phyloP scores from a whole-genome alignment of 2,113 vertebrate genomes.

The Anthoscopus minutus region DNA sequence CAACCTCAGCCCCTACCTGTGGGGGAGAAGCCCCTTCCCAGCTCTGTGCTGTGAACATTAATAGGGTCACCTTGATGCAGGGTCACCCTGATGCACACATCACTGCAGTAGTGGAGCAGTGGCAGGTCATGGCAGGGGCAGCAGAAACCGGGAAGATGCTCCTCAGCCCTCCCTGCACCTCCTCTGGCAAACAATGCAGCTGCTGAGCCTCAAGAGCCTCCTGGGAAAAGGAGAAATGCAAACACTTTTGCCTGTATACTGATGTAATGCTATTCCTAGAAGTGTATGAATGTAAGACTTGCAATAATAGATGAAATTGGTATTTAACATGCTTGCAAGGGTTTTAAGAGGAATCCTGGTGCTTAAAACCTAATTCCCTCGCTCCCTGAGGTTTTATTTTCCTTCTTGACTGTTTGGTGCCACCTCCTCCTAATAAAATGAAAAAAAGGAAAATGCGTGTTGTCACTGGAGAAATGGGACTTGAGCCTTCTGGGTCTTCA shows the following conservation, averaged over 20 bases:
- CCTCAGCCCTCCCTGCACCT: not conserved
- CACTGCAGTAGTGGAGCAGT: not conserved
- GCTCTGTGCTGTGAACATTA: not conserved
- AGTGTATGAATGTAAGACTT: not conserved
- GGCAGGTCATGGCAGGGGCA: not conserved
- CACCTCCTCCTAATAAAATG: not conserved
- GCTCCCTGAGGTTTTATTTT: not conserved
- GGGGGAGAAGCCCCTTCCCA: not conserved
- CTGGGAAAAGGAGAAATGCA: not conserved
- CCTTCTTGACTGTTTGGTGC: not conserved
- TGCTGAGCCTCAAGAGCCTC: not conserved
- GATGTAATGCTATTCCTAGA: not conserved
- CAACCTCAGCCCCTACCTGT: not conserved
- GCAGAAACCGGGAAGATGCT: not conserved
- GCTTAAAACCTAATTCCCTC: not conserved
- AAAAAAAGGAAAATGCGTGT: not conserved
- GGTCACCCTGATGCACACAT: fast-evolving
- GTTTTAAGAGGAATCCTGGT: not conserved
- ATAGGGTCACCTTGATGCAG: not conserved
- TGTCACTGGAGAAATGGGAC: not conserved
- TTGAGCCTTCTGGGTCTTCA: not conserved
- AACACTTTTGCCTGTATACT: not conserved
- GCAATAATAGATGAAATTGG: not conserved
- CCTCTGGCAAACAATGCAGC: not conserved
- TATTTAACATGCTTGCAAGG: not conserved